phyloP scores from a whole-genome alignment of 2,113 vertebrate species.

The Tachysurus vachellii region DNA sequence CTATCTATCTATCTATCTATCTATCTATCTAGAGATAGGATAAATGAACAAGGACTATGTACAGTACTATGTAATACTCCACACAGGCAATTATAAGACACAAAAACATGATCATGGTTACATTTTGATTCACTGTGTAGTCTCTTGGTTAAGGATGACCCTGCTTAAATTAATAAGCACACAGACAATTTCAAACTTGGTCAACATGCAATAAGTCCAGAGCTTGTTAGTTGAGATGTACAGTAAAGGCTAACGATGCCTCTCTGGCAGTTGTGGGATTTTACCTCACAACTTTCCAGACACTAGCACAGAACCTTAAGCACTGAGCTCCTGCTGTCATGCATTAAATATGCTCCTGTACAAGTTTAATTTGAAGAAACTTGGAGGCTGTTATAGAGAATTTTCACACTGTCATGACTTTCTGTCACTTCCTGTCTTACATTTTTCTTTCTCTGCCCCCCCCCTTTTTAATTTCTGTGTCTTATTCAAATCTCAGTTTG shows the following conservation, averaged over 20 bases:
- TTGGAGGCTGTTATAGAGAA: background rate
- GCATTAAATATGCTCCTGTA: background rate
- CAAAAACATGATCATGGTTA: background rate
- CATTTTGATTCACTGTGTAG: background rate
- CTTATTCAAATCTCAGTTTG: background rate
- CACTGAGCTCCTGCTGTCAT: background rate
- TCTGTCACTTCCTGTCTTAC: background rate
- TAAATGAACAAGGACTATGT: background rate
- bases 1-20: background rate
- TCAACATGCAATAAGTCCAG: background rate
- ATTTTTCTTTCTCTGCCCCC: background rate
- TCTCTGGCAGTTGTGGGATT: background rate
- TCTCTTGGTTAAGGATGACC: background rate
- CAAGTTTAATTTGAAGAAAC: background rate
- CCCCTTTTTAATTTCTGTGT: background rate
- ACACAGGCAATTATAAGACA: background rate
- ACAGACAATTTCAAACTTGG: background rate
- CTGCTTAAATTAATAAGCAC: background rate
- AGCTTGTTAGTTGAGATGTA: background rate
- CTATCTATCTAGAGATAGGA: too few relatives aligned
- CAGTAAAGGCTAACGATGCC: background rate
- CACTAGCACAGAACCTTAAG: background rate
- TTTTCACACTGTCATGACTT: conserved; percentile 11
- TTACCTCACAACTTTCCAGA: background rate
- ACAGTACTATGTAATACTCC: background rate